These are phyloP conservation scores for Meiosimyza decipiens DNA, from an alignment of 2,888 invertebrate genomes.

Conservation along the genomic window DNA sequence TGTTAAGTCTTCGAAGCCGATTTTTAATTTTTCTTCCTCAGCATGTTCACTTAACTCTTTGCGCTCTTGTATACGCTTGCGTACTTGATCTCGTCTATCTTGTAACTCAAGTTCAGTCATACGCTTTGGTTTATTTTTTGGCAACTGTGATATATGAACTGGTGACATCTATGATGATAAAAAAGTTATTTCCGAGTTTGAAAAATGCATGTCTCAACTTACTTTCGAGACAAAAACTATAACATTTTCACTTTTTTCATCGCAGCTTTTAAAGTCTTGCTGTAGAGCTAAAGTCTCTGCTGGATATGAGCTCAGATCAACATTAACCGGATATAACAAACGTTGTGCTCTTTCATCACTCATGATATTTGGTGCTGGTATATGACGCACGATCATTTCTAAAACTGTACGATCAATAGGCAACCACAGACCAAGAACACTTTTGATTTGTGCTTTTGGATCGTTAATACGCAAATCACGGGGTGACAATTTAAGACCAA, in stretches of 20 bases:
- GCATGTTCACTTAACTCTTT: conserved; percentile 52
- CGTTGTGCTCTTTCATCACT: conserved; percentile 82
- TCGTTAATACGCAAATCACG: conserved; percentile 85
- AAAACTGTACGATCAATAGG: conserved; percentile 87
- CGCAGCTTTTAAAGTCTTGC: conserved; percentile 77
- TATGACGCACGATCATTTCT: conserved; percentile 80
- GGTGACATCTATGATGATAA: conserved; percentile 82
- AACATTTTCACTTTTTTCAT: conserved; percentile 74
- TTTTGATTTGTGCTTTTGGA: conserved; percentile 79
- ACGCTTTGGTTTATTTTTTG: conserved; percentile 83
- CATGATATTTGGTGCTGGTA: conserved; percentile 86
- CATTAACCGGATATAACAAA: conserved; percentile 80
- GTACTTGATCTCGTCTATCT: conserved; percentile 74
- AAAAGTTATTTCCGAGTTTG: background rate
- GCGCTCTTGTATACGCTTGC: conserved; percentile 74
- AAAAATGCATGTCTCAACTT: conserved; percentile 1
- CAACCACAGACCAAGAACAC: conserved; percentile 89
- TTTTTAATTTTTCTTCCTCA: conserved; percentile 50
- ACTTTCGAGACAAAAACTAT: conserved; percentile 67
- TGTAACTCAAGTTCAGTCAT: conserved; percentile 81
- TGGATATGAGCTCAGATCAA: conserved; percentile 76
- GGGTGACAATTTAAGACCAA: conserved; percentile 80
- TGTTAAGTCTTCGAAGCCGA: conserved; percentile 53
- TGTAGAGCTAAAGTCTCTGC: conserved; percentile 77
- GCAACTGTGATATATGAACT: conserved; percentile 78